Conservation (phyloP, 2,797 vertebrate genomes). For the Clarias fuscus region DNA sequence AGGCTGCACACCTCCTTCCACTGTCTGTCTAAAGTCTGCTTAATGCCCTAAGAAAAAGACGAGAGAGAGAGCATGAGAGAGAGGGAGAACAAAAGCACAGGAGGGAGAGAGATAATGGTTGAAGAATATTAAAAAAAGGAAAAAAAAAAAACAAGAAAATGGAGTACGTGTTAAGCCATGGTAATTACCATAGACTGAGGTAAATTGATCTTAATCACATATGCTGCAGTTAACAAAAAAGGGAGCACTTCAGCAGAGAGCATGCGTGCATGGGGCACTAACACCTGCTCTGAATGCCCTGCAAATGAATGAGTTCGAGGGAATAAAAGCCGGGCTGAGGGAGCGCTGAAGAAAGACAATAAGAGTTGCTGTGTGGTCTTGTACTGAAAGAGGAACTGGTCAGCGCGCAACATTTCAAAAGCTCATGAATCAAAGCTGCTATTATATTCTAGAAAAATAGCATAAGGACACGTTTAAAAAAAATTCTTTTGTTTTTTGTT, state of each 20-base stretch:
- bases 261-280: constrained; percentile 29
- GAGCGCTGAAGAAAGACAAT: constrained; percentile 25
- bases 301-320: constrained; percentile 13
- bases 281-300: constrained; percentile 39
- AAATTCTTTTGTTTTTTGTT: not conserved
- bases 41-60: constrained; percentile 70
- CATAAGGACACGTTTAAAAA: not conserved
- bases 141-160: constrained; percentile 25
- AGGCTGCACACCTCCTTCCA: constrained; percentile 68
- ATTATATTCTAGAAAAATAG: not conserved
- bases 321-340: constrained; percentile 29
- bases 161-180: constrained; percentile 36
- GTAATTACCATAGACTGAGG: constrained; percentile 42
- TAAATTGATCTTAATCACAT: constrained; percentile 49
- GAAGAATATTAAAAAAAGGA: constrained; percentile 14
- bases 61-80: not conserved
- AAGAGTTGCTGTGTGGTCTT: constrained; percentile 38
- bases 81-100: constrained; percentile 16
- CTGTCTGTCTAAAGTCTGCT: constrained; percentile 73
- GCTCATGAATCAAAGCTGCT: constrained; percentile 15
- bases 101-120: constrained; percentile 35
- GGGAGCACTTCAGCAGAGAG: constrained; percentile 22
- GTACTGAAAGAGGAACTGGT: constrained; percentile 7
- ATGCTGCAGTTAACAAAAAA: constrained; percentile 31
- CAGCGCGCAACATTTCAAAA: not conserved